Base-by-base conservation (phyloP, 1,140 invertebrate genomes). In the Meloidogyne exigua region DNA sequence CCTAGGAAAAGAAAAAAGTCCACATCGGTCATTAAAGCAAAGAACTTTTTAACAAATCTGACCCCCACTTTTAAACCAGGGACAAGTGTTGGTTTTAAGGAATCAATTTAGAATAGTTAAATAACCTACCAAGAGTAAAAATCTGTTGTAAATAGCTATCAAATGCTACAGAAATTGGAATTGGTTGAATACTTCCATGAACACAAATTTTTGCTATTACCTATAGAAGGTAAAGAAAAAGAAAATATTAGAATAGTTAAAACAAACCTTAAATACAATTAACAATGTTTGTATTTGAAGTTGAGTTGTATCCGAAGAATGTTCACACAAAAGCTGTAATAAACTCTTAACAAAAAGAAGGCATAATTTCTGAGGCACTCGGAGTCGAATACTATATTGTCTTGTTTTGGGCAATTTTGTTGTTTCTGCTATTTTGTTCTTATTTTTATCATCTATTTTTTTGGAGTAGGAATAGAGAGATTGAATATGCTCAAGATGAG, bases 341-440 rank as follows among this genome's bases (percentile, higher is more conserved):
- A 68, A 42, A 18, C 66, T 32, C 25, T 68, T 68, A 5, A 68
- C 66, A 36, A 68, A 36, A 36, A 36, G 28, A 21, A 18, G 4
- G 25, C 5, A 68, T 32, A 68, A 42, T 9, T 32, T n/a, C 1
- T 5, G 66, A 15, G 66, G 21, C 5, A 68, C 15, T 9, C 66
- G 66, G n/a, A 68, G 66, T n/a, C 21, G 5, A 68, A 68, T 68
- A 10, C 66, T 68, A 42, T 68, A 68, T 21, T 68, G 66, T n/a
- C 21, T 21, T 32, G 39, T 68, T 68, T 68, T 68, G 2, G 66
- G 5, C 9, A n/a, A 68, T 68, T 68, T 32, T 42, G 28, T n/a
- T n/a, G 28, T n/a, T n/a, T 32, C 66, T 7, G 4, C 1, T 21
- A 42, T 68, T 68, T 68, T 42, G 0, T 57, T n/a, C 9, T n/a